phyloP scores from a whole-genome alignment of 1,140 invertebrate genomes.

The Microvelia longipes region DNA sequence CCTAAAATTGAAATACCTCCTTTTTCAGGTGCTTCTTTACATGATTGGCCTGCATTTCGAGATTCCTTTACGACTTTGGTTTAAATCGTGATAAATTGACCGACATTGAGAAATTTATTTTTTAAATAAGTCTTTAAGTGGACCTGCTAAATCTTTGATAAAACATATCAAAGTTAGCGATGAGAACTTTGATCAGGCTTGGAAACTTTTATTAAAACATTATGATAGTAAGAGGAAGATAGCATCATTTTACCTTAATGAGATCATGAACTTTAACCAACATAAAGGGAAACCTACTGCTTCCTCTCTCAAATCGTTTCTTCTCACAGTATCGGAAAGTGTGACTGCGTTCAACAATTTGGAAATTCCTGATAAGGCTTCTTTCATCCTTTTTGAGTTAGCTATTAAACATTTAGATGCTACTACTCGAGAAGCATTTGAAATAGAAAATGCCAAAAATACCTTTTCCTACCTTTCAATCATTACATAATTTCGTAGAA shows the following conservation, averaged over 20 bases:
- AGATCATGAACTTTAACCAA: background rate
- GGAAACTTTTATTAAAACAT: background rate
- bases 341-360: background rate
- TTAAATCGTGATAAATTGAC: background rate
- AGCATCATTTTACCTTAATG: background rate
- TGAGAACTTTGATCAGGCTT: background rate
- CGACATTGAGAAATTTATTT: slow-evolving; percentile 1
- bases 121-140: background rate
- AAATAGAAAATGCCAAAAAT: background rate
- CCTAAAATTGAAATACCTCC: background rate
- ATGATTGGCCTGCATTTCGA: background rate
- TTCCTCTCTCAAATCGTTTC: background rate
- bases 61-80: background rate
- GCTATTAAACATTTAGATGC: background rate
- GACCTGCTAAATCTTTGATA: background rate
- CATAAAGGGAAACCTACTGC: background rate
- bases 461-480: background rate
- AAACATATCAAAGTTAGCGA: background rate
- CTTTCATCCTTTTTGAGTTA: background rate
- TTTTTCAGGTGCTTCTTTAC: background rate
- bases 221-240: slow-evolving; percentile 3
- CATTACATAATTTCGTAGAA: background rate
- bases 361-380: background rate
- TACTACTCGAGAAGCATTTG: background rate
- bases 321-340: background rate